phyloP scores from a whole-genome alignment of 2,797 vertebrate genomes.

The Masticophis lateralis region DNA sequence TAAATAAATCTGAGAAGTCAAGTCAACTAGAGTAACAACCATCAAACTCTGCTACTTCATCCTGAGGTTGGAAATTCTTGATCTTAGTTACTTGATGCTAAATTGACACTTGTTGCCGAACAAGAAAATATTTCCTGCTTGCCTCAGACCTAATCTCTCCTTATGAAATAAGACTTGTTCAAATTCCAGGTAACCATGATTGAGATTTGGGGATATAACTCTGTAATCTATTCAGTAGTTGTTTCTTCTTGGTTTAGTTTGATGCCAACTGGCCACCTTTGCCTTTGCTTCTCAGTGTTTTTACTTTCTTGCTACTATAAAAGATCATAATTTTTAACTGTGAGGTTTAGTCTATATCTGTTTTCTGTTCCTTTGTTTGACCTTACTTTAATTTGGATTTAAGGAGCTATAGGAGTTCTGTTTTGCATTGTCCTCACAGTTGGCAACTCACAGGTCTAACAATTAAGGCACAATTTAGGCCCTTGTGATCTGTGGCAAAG shows the following conservation, averaged over 20 bases:
- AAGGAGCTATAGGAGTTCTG: neutral
- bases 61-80: neutral
- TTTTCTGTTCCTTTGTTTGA: neutral
- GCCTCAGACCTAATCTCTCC: neutral
- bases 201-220: neutral
- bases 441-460: neutral
- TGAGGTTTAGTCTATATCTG: neutral
- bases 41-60: neutral
- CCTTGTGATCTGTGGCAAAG: neutral
- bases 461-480: neutral
- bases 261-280: neutral
- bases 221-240: neutral
- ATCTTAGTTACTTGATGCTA: neutral
- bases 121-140: neutral
- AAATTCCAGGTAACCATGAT: neutral
- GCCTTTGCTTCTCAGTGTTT: neutral
- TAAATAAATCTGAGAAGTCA: neutral
- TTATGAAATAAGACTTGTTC: neutral
- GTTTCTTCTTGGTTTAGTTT: neutral
- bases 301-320: neutral
- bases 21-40: neutral
- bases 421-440: neutral
- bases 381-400: neutral
- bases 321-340: neutral
- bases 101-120: no score